Base-by-base conservation (phyloP, 2,888 invertebrate genomes). In the Lathronympha strigana region DNA sequence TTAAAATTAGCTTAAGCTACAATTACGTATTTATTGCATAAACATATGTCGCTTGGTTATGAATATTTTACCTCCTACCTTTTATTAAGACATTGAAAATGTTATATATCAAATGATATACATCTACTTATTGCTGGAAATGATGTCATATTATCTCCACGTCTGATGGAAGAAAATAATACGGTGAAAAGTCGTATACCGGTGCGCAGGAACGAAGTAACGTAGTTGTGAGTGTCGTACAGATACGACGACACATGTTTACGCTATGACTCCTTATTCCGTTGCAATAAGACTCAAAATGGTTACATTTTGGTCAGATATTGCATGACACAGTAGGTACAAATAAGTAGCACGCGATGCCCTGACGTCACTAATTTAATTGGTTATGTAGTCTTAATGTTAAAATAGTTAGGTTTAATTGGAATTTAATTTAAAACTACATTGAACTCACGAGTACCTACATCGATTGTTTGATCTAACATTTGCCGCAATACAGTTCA, bases 301-400 rank as follows among this genome's bases (percentile, higher is more conserved):
- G 17, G 17, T 1, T 40, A 45, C 4, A 45, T 13, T 45, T 45
- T 3, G 17, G 17, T 19, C 9, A 19, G 43, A 17, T 21, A 21
- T 21, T 45, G 13, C 21, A 33, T 21, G 31, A 49, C 28, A 28
- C 17, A 40, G 38, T 36, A 45, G 28, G 23, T 43, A 63, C 40
- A 63, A 25, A 31, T n/a, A n/a, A n/a, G n/a, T n/a, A 15, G 15
- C 28, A 51, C 15, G n/a, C 8, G 13, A 19, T 28, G 40, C n/a
- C 47, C 25, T 55, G 38, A 55, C 47, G 62, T 63, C 61, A 54
- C 33, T 33, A 4, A 36, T 28, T 25, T 25, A 43, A 54, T 54
- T 54, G 25, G 11, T 33, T 17, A 31, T n/a, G 15, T 31, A 53
- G 23, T 43, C 21, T 49, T 38, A 19, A 4, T 31, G 28, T 55